Percentiles rank a stretch among this genome's conserved stretches.
phyloP scores from a whole-genome alignment of 2,797 vertebrate species.

The Sebastes elongatus region DNA sequence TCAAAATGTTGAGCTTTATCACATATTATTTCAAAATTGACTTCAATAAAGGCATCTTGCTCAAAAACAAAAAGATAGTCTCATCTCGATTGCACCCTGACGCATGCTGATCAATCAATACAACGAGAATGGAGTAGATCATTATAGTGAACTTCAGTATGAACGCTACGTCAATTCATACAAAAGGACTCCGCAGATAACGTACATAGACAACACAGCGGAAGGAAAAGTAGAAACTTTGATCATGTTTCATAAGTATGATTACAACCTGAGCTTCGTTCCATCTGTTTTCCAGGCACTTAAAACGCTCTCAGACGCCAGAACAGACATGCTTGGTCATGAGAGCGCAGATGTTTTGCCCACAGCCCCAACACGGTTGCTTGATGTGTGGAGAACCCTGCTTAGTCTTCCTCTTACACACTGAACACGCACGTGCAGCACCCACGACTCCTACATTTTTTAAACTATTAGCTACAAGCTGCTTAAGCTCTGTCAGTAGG shows the following conservation, averaged over 20 bases:
- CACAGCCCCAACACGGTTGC: conserved; percentile 69
- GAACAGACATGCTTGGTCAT: conserved; percentile 62
- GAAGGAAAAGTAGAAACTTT: not conserved
- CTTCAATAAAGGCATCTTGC: conserved; percentile 53
- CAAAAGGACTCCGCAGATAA: not conserved
- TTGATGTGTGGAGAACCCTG: conserved; percentile 40
- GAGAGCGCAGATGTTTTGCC: conserved; percentile 62
- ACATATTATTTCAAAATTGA: conserved; percentile 1
- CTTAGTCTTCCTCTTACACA: conserved; percentile 64
- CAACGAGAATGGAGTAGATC: not conserved
- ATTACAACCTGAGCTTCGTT: not conserved
- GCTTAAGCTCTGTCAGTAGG: conserved; percentile 52
- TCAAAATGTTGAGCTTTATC: not conserved
- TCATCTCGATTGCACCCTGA: conserved; percentile 6
- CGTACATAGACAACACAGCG: not conserved
- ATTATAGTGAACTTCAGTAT: not conserved
- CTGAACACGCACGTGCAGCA: conserved; percentile 33
- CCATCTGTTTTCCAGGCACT: not conserved
- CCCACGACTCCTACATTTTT: not conserved
- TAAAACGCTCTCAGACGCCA: not conserved
- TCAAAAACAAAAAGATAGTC: not conserved
- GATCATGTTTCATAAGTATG: not conserved
- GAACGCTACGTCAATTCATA: not conserved
- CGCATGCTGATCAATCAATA: not conserved
- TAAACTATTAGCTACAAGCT: conserved; percentile 46